Percentiles rank a stretch among this genome's conserved stretches.
phyloP scores from a whole-genome alignment of 2,888 invertebrate genomes.

The Tineola bisselliella region DNA sequence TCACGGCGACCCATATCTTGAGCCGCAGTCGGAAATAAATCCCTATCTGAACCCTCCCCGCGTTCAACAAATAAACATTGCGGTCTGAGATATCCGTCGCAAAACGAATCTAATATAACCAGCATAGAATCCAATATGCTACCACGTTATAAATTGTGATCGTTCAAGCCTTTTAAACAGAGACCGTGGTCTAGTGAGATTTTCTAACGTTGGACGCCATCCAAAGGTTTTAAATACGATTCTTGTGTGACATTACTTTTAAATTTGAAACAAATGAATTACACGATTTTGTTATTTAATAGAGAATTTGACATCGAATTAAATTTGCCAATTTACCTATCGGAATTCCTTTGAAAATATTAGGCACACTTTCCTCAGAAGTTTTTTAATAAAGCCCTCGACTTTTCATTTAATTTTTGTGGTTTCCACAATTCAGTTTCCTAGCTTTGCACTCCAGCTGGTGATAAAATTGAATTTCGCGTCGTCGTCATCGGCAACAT shows the following conservation, averaged over 20 bases:
- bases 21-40: slow-evolving; percentile 46
- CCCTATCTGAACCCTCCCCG: slow-evolving; percentile 38
- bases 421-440: not conserved
- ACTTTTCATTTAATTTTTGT: slow-evolving; percentile 8
- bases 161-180: not conserved
- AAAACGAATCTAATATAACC: slow-evolving; percentile 34
- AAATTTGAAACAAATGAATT: not conserved
- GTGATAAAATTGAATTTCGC: slow-evolving; percentile 59
- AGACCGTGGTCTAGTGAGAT: not conserved
- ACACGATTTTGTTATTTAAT: not conserved
- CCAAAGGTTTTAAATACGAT: not conserved
- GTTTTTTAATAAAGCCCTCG: slow-evolving; percentile 8
- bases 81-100: slow-evolving; percentile 39
- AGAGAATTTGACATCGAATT: no score
- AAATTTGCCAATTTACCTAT: not conserved
- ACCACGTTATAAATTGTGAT: not conserved
- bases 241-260: not conserved
- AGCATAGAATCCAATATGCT: not conserved
- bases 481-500: slow-evolving; percentile 35
- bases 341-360: not conserved
- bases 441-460: slow-evolving; percentile 17
- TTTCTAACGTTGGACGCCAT: not conserved
- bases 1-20: slow-evolving; percentile 39
- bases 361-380: not conserved
- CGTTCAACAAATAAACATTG: slow-evolving; percentile 46